These are phyloP conservation scores for Pristis pectinata DNA, from an alignment of 2,797 vertebrate genomes.

Conservation along the genomic window DNA sequence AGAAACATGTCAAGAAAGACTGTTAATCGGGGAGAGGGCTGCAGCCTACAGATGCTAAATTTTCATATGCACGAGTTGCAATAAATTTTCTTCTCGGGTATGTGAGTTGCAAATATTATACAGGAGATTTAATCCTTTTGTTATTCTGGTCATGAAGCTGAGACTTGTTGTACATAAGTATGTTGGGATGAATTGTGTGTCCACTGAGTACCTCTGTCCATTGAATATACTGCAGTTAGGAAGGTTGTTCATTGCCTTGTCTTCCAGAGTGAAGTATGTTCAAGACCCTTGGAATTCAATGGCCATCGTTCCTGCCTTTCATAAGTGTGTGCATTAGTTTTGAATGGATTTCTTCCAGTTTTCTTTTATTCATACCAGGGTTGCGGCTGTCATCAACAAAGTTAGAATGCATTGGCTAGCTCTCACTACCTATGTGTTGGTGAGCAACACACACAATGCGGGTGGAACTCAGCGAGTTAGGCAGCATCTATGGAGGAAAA, in stretches of 20 bases:
- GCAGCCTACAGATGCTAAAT: background rate
- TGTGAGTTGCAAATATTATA: background rate
- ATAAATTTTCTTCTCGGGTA: background rate
- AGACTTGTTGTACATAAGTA: background rate
- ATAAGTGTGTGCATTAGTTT: background rate
- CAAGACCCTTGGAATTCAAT: background rate
- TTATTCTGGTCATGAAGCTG: constrained; percentile 5
- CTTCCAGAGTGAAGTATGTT: background rate
- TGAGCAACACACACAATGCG: too few relatives aligned
- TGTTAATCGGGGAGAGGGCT: background rate
- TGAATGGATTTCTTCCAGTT: background rate
- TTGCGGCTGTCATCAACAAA: too few relatives aligned
- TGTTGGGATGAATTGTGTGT: background rate
- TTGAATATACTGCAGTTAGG: background rate
- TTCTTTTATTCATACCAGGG: background rate
- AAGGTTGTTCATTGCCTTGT: background rate
- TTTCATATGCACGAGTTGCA: background rate
- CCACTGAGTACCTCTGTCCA: background rate
- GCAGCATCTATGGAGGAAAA: too few relatives aligned
- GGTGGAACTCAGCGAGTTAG: too few relatives aligned
- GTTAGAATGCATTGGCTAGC: too few relatives aligned
- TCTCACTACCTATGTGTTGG: too few relatives aligned
- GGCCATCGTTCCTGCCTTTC: background rate
- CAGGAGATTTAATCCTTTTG: constrained; percentile 4
- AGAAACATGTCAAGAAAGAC: background rate